Percentiles rank a stretch among this genome's conserved stretches.
Evolutionary conservation across 1,140 invertebrate genomes (phyloP).

Genomic region (Bicyclus anynana): DNA sequence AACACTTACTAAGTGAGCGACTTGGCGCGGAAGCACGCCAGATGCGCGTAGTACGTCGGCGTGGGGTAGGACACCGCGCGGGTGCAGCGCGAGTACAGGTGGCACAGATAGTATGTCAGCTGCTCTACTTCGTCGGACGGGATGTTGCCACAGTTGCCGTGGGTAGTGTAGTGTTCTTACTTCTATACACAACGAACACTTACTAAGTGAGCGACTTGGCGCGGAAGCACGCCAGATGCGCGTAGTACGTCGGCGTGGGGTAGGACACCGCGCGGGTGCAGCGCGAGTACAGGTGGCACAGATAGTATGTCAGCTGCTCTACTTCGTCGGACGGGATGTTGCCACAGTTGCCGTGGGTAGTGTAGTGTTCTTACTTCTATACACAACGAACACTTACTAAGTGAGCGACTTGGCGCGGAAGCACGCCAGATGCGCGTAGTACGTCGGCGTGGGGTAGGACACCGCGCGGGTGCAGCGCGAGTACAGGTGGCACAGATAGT

Average conservation of each 20-base stretch:
- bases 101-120: too few relatives aligned
- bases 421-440: conserved; percentile 96
- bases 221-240: too few relatives aligned
- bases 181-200: too few relatives aligned
- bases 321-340: conserved; percentile 85
- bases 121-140: too few relatives aligned
- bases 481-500: conserved; percentile 93
- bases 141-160: too few relatives aligned
- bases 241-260: too few relatives aligned
- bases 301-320: conserved; percentile 79
- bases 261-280: conserved; percentile 78
- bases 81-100: conserved; percentile 92
- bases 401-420: conserved; percentile 84
- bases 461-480: conserved; percentile 91
- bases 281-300: too few relatives aligned
- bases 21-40: conserved; percentile 89
- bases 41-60: conserved; percentile 95
- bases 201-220: too few relatives aligned
- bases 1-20: conserved; percentile 80
- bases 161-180: too few relatives aligned
- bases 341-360: too few relatives aligned
- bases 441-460: conserved; percentile 95
- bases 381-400: conserved; percentile 58
- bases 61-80: conserved; percentile 94
- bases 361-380: background rate